These are phyloP conservation scores for Peucedramus taeniatus DNA, from an alignment of 2,113 vertebrate genomes.

Conservation along the genomic window DNA sequence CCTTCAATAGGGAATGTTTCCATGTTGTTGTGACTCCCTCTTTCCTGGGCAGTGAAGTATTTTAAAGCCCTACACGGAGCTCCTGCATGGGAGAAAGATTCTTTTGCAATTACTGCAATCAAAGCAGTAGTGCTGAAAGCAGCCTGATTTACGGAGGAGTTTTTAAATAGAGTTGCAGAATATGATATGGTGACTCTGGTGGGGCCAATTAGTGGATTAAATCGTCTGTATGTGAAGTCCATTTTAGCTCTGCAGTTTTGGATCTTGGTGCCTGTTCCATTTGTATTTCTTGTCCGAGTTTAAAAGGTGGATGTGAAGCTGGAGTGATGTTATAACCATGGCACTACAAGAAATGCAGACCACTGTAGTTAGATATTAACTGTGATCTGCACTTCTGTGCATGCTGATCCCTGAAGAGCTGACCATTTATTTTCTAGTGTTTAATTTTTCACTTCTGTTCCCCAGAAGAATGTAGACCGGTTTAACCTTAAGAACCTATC, in stretches of 20 bases:
- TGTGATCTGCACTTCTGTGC: neutral
- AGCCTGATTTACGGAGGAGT: neutral
- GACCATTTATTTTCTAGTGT: slow-evolving; percentile 41
- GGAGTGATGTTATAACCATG: neutral
- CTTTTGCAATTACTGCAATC: neutral
- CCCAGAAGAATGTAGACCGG: slow-evolving; percentile 16
- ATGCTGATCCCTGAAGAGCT: slow-evolving; percentile 22
- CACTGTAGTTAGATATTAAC: slow-evolving; percentile 34
- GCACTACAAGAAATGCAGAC: neutral
- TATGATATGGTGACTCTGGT: neutral
- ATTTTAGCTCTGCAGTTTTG: neutral
- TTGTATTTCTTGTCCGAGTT: neutral
- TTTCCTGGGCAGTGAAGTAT: neutral
- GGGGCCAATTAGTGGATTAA: neutral
- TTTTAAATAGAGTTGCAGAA: neutral
- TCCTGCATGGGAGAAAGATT: neutral
- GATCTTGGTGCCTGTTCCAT: neutral
- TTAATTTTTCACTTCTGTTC: slow-evolving; percentile 66
- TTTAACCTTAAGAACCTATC: slow-evolving; percentile 17
- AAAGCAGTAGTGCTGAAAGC: neutral
- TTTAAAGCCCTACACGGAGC: neutral
- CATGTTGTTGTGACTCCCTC: neutral
- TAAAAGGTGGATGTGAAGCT: neutral
- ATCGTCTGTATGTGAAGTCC: neutral
- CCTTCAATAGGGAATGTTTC: neutral